Evolutionary conservation across 2,113 vertebrate genomes (phyloP).

Genomic region (Pachyramphus minor): DNA sequence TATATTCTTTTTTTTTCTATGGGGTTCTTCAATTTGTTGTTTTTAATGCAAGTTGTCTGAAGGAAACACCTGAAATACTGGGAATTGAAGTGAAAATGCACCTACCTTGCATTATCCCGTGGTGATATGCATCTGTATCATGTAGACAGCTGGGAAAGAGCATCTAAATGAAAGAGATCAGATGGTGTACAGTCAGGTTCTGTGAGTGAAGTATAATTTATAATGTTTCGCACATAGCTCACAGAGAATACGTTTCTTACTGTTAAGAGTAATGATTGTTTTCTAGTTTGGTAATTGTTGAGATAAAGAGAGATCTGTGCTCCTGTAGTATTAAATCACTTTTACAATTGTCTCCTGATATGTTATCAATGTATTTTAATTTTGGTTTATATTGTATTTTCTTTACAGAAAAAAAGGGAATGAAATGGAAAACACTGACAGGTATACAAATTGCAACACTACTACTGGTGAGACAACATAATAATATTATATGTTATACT

Average conservation of each 20-base stretch:
- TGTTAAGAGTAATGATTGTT: not conserved
- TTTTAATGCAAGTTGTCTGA: not conserved
- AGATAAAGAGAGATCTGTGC: not conserved
- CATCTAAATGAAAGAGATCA: not conserved
- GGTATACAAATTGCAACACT: not conserved
- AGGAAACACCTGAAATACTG: not conserved
- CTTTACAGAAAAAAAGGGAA: not conserved
- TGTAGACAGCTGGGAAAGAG: not conserved
- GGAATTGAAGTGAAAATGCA: not conserved
- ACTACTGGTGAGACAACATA: not conserved
- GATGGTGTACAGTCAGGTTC: not conserved
- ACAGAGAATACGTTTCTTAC: not conserved
- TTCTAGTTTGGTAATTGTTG: not conserved
- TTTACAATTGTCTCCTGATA: not conserved
- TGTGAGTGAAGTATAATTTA: not conserved
- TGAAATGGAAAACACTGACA: not conserved
- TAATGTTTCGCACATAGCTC: rapidly evolving
- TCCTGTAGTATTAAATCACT: not conserved
- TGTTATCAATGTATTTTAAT: not conserved
- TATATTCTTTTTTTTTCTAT: not conserved
- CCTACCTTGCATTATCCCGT: not conserved
- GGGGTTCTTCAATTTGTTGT: not conserved
- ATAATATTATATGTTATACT: not conserved
- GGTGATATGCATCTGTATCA: not conserved
- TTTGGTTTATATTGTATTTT: not conserved